phyloP scores from a whole-genome alignment of 2,113 vertebrate species.

The Saccopteryx bilineata region DNA sequence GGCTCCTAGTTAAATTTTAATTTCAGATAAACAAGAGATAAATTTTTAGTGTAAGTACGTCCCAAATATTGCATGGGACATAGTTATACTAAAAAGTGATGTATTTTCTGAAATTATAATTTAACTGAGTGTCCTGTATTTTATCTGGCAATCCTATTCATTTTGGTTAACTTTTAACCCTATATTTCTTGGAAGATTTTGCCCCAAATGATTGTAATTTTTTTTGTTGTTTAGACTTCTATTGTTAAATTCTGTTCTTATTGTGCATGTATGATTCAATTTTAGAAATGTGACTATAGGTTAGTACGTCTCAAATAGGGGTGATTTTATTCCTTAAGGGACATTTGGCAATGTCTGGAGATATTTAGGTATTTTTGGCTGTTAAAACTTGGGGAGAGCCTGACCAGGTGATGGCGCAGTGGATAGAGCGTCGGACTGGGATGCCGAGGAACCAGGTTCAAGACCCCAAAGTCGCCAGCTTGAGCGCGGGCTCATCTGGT shows the following conservation, averaged over 20 bases:
- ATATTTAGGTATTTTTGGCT: background rate
- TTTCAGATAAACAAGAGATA: background rate
- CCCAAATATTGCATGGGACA: background rate
- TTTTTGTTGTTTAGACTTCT: conserved; percentile 33
- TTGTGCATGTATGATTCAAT: background rate
- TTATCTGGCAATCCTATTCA: background rate
- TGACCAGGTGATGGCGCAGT: too few relatives aligned
- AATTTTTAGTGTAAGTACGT: background rate
- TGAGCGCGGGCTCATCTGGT: too few relatives aligned
- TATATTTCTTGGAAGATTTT: background rate
- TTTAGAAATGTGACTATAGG: background rate
- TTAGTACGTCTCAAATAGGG: background rate
- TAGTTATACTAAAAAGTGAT: background rate
- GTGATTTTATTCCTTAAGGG: background rate
- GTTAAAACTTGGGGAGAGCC: background rate
- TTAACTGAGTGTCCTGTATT: conserved; percentile 49
- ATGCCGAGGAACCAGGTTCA: too few relatives aligned
- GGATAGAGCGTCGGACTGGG: too few relatives aligned
- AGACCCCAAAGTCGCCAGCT: too few relatives aligned
- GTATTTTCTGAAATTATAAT: conserved; percentile 29
- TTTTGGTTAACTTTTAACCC: conserved; percentile 27
- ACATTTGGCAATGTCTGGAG: background rate
- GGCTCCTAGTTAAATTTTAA: conserved; percentile 34
- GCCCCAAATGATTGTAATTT: background rate
- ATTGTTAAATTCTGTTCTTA: background rate